Evolutionary conservation across 1,140 invertebrate genomes (phyloP), one percentile per base, ranked within the genome.

Genomic region (Acyrthosiphon pisum): DNA sequence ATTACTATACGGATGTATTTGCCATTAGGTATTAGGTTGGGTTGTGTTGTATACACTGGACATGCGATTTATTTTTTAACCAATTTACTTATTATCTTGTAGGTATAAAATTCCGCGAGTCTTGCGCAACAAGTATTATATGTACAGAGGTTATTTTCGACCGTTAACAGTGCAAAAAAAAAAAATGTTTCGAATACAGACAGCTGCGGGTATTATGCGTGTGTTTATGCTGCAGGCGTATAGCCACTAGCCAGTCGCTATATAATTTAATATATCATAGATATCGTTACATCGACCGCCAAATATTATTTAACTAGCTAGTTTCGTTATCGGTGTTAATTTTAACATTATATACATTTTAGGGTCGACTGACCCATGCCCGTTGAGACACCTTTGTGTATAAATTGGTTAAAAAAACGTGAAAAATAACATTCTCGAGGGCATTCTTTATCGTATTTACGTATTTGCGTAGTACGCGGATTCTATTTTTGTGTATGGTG

Each of bases 391-490:
- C 60, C 60, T 76, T 76, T 76, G 60, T 76, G 60, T 76, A 14
- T 35, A 76, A 76, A n/a, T 76, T 30, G n/a, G 60, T 76, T 76
- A 76, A 76, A 76, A 76, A 76, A 76, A 76, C 4, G 60, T 76
- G n/a, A n/a, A 68, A 68, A 76, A 76, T 14, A 76, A 76, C 60
- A 76, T 76, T 76, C 30, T 76, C 60, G 60, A 76, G 60, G 60
- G 60, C 60, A 76, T 76, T 76, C 60, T 76, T 76, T 76, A 76
- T 76, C 60, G 14, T 76, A 76, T 76, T 76, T 76, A 76, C n/a
- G 60, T 30, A 76, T 14, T 76, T 76, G 14, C 60, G n/a, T 18
- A 41, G 41, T 41, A 41, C 20, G 18, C n/a, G 60, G 30, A 76
- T 76, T 76, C 14, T 76, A 76, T n/a, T 76, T 76, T 76, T 76